Evolutionary conservation across 2,113 vertebrate genomes (phyloP), one percentile per base, ranked within the genome.

Genomic region (Gila orcuttii): DNA sequence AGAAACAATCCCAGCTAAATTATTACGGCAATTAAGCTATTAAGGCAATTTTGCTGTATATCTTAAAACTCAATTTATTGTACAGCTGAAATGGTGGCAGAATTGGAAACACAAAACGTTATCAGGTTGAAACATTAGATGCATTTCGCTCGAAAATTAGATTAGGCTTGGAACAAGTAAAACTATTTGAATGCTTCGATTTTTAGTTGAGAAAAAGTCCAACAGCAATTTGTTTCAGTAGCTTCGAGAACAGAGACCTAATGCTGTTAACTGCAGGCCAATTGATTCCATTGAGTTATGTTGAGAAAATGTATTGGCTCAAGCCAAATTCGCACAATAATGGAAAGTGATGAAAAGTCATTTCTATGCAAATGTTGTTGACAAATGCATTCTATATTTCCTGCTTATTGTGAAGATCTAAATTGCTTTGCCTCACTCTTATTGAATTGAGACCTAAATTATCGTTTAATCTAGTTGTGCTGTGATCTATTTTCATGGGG

Each of bases 321-420:
- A 66, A 31, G 75, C 52, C 77, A 86, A 84, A 85, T 90, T 92
- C 88, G 85, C 75, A 76, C 86, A 86, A 89, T 88, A 87, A 88
- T 86, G 71, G 33, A 86, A 52, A 17, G 88, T 68, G 89, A 92
- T 85, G 83, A 90, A 93, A 93, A 93, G 91, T 88, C 89, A 93
- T 95, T 94, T 94, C 93, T 94, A 94, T 95, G 93, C 93, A 94
- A 95, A 95, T 95, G 85, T 85, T 90, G 93, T 93, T 93, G 93
- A 94, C 93, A 93, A 93, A 93, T 92, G 91, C 85, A 85, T 88
- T 92, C 88, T 87, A 88, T 73, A 89, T 89, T 90, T 90, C 77
- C 91, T 90, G 87, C 91, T 92, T 92, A 88, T 91, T 87, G 87
- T 88, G 89, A 59, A 19, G 86, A 92, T 93, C 85, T 87, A 90